Base-by-base conservation (phyloP, 1,140 invertebrate genomes). In the Hyles vespertilio region DNA sequence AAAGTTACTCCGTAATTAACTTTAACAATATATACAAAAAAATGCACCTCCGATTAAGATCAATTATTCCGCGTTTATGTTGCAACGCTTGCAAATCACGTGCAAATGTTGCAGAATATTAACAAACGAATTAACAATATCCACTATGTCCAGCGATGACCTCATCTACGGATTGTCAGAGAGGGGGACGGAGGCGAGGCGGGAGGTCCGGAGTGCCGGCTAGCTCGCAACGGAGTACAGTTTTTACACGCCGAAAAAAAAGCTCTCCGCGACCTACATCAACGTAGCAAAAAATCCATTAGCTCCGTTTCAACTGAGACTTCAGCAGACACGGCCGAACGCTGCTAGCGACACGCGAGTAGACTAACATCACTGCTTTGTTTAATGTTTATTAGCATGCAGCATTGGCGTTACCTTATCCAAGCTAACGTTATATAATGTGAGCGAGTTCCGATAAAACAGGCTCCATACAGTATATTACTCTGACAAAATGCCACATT, bases 241-340 rank as follows among this genome's bases (percentile, higher is more conserved):
- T 77, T 82, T 85, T 85, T 74, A 61, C 73, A 59, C 12, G 56
- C 61, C 61, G 58, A 70, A 77, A 84, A 22, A 22, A 86, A 84
- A 84, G 67, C 50, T 55, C 53, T 51, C 64, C 77, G 66, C 74
- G 85, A 88, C 83, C 85, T 88, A 85, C 81, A 81, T 73, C 81
- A 88, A 88, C 69, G 47, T 49, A 32, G 67, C 65, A 72, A 72
- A 73, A 73, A 76, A 68, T 46, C 46, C 61, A 63, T 69, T 63
- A 65, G 43, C 58, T 63, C 32, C 47, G 46, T 44, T 59, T 43
- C 43, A 57, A 43, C 50, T 51, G 32, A 44, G 22, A 22, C 22
- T 22, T 50, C 36, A 44, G 36, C 32, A 51, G 49, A 60, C 50
- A 58, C 53, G 51, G 57, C 22, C 54, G 56, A 61, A 57, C 32